Evolutionary conservation across 1,140 invertebrate genomes (phyloP).

Genomic region (Musca vetustissima): DNA sequence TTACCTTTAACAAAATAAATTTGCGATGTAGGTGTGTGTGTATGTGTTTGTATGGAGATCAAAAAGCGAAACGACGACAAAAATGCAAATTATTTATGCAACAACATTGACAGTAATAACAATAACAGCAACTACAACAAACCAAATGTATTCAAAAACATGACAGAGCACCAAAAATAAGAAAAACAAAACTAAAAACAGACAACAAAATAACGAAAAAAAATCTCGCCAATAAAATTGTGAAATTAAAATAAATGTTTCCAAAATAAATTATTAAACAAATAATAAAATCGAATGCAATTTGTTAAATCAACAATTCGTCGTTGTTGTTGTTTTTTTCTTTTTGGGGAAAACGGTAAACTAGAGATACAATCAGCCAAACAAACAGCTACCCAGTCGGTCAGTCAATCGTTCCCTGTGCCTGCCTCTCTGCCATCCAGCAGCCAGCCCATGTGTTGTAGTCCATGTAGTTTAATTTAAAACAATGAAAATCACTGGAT

Average conservation of each 20-base stretch:
- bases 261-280: constrained; percentile 14
- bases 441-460: no score
- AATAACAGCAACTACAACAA: neutral
- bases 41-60: no score
- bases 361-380: constrained; percentile 5
- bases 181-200: neutral
- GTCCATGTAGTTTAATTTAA: no score
- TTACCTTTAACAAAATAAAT: no score
- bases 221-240: neutral
- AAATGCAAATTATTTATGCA: neutral
- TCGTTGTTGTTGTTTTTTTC: no score
- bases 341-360: neutral
- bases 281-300: constrained; percentile 19
- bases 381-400: no score
- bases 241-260: constrained; percentile 15
- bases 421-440: no score
- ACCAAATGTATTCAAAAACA: neutral
- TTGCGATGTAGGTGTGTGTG: no score
- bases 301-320: constrained; percentile 19
- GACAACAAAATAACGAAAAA: neutral
- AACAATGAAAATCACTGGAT: no score
- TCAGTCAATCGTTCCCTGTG: no score
- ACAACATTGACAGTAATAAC: constrained; percentile 5
- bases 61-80: neutral
- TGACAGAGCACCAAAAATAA: neutral